Evolutionary conservation across 1,140 invertebrate genomes (phyloP).

Genomic region (Triops cancriformis): DNA sequence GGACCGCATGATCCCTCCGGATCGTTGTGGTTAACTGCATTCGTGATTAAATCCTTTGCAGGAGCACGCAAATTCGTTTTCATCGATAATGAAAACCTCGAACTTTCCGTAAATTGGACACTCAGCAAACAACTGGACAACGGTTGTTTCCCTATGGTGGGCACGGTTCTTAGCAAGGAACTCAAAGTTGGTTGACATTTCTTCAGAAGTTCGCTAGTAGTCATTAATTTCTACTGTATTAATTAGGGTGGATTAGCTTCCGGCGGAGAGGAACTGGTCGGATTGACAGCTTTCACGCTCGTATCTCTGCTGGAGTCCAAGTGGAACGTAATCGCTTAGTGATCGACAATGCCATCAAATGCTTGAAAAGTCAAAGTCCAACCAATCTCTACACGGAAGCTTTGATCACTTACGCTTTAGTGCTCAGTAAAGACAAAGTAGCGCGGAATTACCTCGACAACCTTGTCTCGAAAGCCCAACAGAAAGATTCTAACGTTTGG

Average conservation of each 20-base stretch:
- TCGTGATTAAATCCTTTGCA: conserved; percentile 62
- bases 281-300: conserved; percentile 57
- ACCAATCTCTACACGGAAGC: conserved; percentile 33
- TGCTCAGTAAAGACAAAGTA: conserved; percentile 37
- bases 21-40: conserved; percentile 74
- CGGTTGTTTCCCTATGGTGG: conserved; percentile 48
- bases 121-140: conserved; percentile 41
- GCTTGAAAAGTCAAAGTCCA: background rate
- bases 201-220: background rate
- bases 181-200: conserved; percentile 22
- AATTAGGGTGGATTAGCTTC: conserved; percentile 41
- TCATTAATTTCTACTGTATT: background rate
- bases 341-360: conserved; percentile 34
- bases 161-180: conserved; percentile 15
- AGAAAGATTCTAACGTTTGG: conserved; percentile 32
- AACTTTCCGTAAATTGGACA: conserved; percentile 42
- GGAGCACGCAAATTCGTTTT: conserved; percentile 54
- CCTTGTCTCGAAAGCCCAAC: conserved; percentile 30
- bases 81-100: conserved; percentile 50
- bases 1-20: conserved; percentile 52
- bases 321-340: background rate
- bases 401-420: conserved; percentile 50
- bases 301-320: conserved; percentile 50
- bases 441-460: conserved; percentile 29
- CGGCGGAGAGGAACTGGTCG: conserved; percentile 46